phyloP scores from a whole-genome alignment of 2,797 vertebrate species.

The Craterocephalus amniculus region DNA sequence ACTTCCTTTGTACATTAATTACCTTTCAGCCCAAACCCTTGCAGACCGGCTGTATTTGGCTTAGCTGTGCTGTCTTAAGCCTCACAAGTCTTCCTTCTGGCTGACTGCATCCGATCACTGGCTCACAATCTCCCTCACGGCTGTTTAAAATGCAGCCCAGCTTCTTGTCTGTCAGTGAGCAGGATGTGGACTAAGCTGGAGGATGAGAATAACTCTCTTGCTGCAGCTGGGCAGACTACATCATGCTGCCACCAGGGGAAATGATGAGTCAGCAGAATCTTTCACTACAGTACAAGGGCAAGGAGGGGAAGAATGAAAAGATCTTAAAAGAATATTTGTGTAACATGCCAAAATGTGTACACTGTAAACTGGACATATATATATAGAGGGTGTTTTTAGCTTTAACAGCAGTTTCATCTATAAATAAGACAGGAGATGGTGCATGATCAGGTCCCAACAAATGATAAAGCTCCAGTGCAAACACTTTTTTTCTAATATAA shows the following conservation, averaged over 20 bases:
- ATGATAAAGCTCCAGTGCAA: background rate
- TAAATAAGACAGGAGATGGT: background rate
- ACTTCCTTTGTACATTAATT: background rate
- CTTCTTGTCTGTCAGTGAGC: constrained; percentile 42
- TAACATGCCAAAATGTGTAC: constrained; percentile 5
- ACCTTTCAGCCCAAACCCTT: constrained; percentile 15
- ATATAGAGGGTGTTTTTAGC: constrained; percentile 11
- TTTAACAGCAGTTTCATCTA: background rate
- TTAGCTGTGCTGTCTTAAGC: background rate
- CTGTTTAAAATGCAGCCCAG: constrained; percentile 44
- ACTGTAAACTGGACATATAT: background rate
- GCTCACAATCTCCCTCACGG: constrained; percentile 18
- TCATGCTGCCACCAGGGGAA: constrained; percentile 49
- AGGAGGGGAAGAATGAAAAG: constrained; percentile 37
- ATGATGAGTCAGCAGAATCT: constrained; percentile 73
- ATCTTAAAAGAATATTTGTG: constrained; percentile 4
- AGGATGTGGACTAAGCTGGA: constrained; percentile 25
- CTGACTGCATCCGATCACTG: background rate
- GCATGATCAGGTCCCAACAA: background rate
- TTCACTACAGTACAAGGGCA: constrained; percentile 52
- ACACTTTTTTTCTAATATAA: background rate
- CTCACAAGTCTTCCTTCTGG: background rate
- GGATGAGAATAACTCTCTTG: constrained; percentile 53
- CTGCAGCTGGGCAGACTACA: constrained; percentile 44
- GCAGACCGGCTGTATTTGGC: constrained; percentile 11